Base-by-base conservation (phyloP, 2,888 invertebrate species). In the Cosmia pyralina region DNA sequence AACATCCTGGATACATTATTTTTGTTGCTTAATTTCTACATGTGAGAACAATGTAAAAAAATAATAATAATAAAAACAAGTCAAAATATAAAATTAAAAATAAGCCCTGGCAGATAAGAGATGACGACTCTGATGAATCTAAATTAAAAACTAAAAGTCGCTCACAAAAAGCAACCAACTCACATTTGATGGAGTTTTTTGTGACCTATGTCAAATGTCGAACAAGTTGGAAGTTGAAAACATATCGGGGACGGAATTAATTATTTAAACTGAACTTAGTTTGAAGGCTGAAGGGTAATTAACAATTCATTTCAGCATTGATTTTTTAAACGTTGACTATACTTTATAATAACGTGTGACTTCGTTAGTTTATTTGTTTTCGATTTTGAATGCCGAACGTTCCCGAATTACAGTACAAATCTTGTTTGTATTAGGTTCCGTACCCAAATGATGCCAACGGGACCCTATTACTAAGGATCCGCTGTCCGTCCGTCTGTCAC, bases 231-330 rank as follows among this genome's bases (percentile, higher is more conserved):
- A 64, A 65, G 44, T 72, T 79, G 17, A 28, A 38, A 75, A 57
- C 57, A 28, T 64, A 44, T 65, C 28, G 44, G 19, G 10, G 52
- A 60, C 28, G 4, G 19, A 28, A 46, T 80, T 17, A 62, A 52
- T 65, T 73, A 80, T 74, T 80, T 52, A 60, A 72, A 53, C 13
- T 19, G n/a, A 72, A 72, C 19, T 22, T 11, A 58, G 34, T 10
- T 52, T 58, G 79, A 79, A 77, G 63, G 73, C 19, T 79, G 63
- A 73, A 73, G n/a, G 34, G 59, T 80, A 60, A 57, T 80, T 66
- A 80, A 77, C n/a, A 57, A 66, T 80, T 80, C 60, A 80, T 80
- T 60, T 19, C 19, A 48, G 8, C 38, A 77, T 77, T 46, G 77
- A 77, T 66, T 77, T 73, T 73, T 52, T 58, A 58, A 52, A 52